Base-by-base conservation (phyloP, 2,888 invertebrate genomes). In the Athalia rosae region DNA sequence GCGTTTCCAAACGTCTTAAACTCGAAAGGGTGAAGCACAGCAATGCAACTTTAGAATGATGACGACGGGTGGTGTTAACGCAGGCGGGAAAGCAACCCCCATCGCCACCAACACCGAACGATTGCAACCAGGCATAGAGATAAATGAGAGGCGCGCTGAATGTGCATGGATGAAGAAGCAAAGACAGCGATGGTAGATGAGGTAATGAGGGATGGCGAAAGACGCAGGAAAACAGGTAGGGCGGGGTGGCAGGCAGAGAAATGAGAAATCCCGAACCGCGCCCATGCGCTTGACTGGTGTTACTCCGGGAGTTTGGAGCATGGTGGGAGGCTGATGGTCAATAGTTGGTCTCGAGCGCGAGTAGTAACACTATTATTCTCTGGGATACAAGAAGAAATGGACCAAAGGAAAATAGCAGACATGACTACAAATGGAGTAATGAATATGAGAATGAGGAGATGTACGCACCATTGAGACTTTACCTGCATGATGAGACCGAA, bases 241-340 rank as follows among this genome's bases (percentile, higher is more conserved):
- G 79, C 79, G 81, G 80, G 79, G 81, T 81, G 79, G 80, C 77
- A 77, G 80, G 78, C 45, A 50, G 67, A 66, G 45, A 69, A 77
- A 9, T 76, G 69, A 71, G 76, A 56, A 28, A 50, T 56, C 53
- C 81, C 76, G 82, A 84, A 84, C 85, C 82, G 84, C 85, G 82
- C 83, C 84, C 83, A 83, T 85, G 80, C 81, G 82, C 84, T 84
- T 58, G 67, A 62, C 80, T 59, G 69, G 63, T 77, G 76, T 64
- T 62, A 56, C 56, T 71, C 61, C 58, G 41, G 64, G 67, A 50
- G 58, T 56, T 67, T 76, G 43, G 11, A 66, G 59, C 53, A 28
- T 28, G 28, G 28, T 66, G 74, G 62, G 62, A 66, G 64, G 63
- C 74, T 61, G 78, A 66, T 78, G 78, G 76, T 76, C 78, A 66